A percentile compares a stretch with the other conserved stretches of the same genome.
Conservation (phyloP, 1,140 invertebrate genomes). For the Phocides pigmalion region DNA sequence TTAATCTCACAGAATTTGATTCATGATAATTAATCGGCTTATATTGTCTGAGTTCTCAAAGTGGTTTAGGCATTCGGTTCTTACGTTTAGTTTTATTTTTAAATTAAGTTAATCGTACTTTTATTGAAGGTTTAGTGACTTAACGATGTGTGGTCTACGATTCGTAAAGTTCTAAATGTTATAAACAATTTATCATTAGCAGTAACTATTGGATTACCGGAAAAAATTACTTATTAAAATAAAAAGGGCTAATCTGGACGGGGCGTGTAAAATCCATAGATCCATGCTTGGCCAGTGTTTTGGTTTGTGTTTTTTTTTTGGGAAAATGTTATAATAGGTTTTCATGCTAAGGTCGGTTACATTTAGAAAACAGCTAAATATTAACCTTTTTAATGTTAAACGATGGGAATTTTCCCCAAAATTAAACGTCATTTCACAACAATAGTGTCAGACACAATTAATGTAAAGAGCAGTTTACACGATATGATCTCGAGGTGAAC, state of each 20-base stretch:
- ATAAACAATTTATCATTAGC: background rate
- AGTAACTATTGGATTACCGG: too few species aligned
- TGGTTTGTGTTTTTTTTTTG: too few species aligned
- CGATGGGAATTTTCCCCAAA: slow-evolving; percentile 55
- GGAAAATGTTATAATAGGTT: too few species aligned
- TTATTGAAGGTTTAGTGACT: slow-evolving; percentile 13
- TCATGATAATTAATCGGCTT: slow-evolving; percentile 48
- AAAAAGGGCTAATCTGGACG: too few species aligned
- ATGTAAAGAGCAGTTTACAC: slow-evolving; percentile 70
- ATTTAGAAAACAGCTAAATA: too few species aligned
- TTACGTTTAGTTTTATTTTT: slow-evolving; percentile 39
- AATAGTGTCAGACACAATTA: slow-evolving; percentile 62
- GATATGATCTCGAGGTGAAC: slow-evolving; percentile 64
- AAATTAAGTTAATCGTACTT: background rate
- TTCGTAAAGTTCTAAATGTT: background rate
- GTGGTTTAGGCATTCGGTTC: slow-evolving; percentile 11
- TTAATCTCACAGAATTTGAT: slow-evolving; percentile 71
- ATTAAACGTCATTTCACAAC: slow-evolving; percentile 64
- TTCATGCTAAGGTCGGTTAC: too few species aligned
- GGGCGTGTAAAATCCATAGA: too few species aligned
- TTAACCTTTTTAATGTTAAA: background rate
- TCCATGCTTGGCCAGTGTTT: too few species aligned
- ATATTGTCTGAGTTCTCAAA: slow-evolving; percentile 32
- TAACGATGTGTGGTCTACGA: slow-evolving; percentile 51
- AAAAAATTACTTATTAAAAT: too few species aligned